Evolutionary conservation across 2,113 vertebrate genomes (phyloP), one percentile per base, ranked within the genome.

Genomic region (Zootoca vivipara): DNA sequence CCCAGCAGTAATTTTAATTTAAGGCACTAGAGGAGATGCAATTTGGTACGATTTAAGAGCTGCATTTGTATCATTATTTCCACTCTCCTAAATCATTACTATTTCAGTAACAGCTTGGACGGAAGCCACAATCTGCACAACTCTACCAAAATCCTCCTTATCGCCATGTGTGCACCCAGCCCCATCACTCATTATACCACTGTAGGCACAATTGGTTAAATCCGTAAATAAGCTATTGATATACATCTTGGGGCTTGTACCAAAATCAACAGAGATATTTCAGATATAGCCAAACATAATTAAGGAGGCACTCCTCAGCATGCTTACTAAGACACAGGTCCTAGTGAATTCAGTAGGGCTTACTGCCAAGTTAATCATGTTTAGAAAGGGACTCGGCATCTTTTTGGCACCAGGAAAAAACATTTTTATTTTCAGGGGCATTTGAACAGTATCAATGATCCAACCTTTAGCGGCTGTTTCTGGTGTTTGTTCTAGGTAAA

Each of bases 21-120:
- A 93, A 93, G 86, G n/a, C 58, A 40, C 7, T 80, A 85, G 79
- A 89, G 52, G 88, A 91, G 75, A 74, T 69, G 24, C 8, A 87
- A 83, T 85, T 81, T 30, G 26, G 20, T 89, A 84, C 56, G 85
- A 87, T 85, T 83, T 82, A 67, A 52, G 2, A 90, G 64, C 24
- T 83, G n/a, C 3, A 64, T 91, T 89, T 89, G 88, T 7, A 80
- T 80, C 7, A 28, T 58, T 83, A 83, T 73, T 82, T 85, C 78
- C 1, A 74, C 56, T 65, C 20, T 86, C 87, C 80, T 87, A 24
- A 86, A 87, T 87, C 83, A 52, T 85, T 84, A 78, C 38, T 79
- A 85, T 80, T 89, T 85, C 56, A 30, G 24, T 35, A 83, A 83
- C 33, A 46, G 12, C 33, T 93, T 91, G 42, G 82, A 87, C 67